A percentile compares a stretch with the other conserved stretches of the same genome.
Evolutionary conservation across 2,797 vertebrate species (phyloP).

Genomic region (Betta splendens): DNA sequence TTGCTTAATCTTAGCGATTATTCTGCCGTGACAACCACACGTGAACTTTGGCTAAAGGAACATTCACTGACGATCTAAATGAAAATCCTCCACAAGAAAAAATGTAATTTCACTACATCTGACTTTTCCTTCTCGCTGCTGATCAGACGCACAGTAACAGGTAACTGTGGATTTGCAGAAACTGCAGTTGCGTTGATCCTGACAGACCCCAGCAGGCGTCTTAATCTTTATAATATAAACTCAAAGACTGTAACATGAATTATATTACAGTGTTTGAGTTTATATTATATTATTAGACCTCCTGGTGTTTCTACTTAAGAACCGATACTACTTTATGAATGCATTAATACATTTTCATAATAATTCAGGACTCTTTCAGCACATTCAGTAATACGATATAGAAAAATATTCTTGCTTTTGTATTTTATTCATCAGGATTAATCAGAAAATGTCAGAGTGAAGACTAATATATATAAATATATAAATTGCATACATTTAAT

Average conservation of each 20-base stretch:
- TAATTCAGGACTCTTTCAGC: too few species aligned
- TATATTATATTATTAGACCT: background rate
- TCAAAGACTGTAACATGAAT: background rate
- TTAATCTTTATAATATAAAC: constrained; percentile 5
- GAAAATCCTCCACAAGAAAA: too few species aligned
- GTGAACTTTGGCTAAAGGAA: too few species aligned
- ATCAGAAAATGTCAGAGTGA: constrained; percentile 15
- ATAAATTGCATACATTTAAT: constrained; percentile 17
- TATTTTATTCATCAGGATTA: constrained; percentile 4
- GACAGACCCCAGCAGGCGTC: constrained; percentile 9
- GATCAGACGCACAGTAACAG: too few species aligned
- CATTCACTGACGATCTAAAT: too few species aligned
- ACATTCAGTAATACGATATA: constrained; percentile 11
- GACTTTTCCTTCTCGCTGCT: too few species aligned
- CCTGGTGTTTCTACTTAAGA: background rate
- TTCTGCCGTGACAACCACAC: too few species aligned
- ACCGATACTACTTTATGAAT: background rate
- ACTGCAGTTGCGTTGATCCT: constrained; percentile 14
- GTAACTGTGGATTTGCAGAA: constrained; percentile 1
- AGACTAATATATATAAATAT: constrained; percentile 7
- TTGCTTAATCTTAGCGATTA: too few species aligned
- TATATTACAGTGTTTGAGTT: too few species aligned
- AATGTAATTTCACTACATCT: too few species aligned
- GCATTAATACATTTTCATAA: background rate
- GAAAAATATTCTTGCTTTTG: background rate